Percentiles rank a stretch among this genome's conserved stretches.
Conservation (phyloP, 2,797 vertebrate genomes). For the Enteromius argenteus region DNA sequence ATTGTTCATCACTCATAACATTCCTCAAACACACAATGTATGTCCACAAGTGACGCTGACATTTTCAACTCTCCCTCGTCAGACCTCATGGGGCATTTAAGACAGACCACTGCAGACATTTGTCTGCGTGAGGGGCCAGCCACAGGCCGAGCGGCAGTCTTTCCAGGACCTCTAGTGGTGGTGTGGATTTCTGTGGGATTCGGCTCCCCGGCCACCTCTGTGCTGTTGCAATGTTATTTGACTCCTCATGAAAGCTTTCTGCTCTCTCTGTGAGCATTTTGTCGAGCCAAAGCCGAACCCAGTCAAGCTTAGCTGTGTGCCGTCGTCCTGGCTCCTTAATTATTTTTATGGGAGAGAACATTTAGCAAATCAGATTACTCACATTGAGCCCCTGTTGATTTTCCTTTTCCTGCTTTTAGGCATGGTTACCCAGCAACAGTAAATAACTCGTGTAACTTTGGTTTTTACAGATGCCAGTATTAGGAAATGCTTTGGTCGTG, state of each 20-base stretch:
- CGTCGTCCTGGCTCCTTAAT: constrained; percentile 47
- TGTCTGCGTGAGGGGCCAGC: constrained; percentile 47
- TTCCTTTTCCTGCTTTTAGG: constrained; percentile 38
- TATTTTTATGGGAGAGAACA: constrained; percentile 55
- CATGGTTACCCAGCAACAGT: constrained; percentile 46
- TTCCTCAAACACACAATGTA: constrained; percentile 7
- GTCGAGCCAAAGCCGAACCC: constrained; percentile 49
- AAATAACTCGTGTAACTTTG: constrained; percentile 41
- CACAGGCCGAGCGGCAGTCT: constrained; percentile 62
- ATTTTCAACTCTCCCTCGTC: constrained; percentile 61
- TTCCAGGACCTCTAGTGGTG: constrained; percentile 63
- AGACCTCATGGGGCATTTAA: constrained; percentile 52
- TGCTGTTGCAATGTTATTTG: constrained; percentile 55
- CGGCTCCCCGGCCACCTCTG: constrained; percentile 33
- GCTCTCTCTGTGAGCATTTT: constrained; percentile 43
- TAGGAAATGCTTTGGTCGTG: constrained; percentile 30
- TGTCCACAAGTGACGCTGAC: constrained; percentile 35
- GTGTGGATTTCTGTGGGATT: constrained; percentile 61
- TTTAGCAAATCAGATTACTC: constrained; percentile 41
- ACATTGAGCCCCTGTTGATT: constrained; percentile 51
- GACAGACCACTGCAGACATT: constrained; percentile 49
- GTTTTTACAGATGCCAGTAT: constrained; percentile 40
- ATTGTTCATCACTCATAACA: constrained; percentile 9
- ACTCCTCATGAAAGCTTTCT: constrained; percentile 58
- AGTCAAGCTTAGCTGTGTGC: constrained; percentile 53